phyloP scores from a whole-genome alignment of 2,797 vertebrate genomes.

The Pantherophis alleghaniensis region DNA sequence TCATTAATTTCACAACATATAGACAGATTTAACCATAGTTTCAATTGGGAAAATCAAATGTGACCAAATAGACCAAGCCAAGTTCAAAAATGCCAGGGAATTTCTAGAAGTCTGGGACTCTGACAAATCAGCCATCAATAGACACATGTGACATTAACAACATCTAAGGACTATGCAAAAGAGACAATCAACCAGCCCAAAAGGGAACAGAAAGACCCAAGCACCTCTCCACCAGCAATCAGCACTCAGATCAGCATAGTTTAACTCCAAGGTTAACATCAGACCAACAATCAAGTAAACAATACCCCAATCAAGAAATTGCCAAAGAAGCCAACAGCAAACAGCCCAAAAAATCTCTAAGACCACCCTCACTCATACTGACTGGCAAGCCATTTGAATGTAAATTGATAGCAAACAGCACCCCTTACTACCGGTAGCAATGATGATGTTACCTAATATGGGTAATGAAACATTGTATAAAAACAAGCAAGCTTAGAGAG shows the following conservation, averaged over 20 bases:
- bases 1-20: background rate
- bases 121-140: background rate
- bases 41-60: background rate
- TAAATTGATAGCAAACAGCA: background rate
- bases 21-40: background rate
- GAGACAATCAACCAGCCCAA: background rate
- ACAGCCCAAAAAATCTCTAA: background rate
- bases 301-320: background rate
- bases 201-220: background rate
- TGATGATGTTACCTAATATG: background rate
- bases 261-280: background rate
- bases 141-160: background rate
- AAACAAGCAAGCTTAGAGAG: background rate
- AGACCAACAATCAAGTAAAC: background rate
- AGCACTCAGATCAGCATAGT: background rate
- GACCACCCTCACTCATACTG: background rate
- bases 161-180: background rate
- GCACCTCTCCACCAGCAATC: background rate
- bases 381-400: background rate
- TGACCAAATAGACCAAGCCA: background rate
- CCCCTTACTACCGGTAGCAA: background rate
- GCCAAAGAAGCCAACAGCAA: background rate
- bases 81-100: background rate
- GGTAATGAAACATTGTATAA: background rate
- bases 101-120: background rate